Conservation (phyloP, 2,888 invertebrate genomes). For the Monochamus alternatus region DNA sequence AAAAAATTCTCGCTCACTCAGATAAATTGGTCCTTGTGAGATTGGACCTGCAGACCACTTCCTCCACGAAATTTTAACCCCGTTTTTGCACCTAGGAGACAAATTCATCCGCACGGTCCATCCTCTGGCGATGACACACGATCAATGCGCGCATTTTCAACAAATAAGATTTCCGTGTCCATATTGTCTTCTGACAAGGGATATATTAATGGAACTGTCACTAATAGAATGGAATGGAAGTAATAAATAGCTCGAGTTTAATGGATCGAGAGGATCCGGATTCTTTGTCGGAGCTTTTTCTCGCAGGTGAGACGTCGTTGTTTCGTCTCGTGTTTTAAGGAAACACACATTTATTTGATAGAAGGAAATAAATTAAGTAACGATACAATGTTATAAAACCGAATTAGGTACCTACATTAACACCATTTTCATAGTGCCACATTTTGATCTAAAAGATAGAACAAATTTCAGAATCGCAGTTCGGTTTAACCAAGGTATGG, state of each 20-base stretch:
- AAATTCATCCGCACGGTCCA: slow-evolving; percentile 23
- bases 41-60: background rate
- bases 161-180: slow-evolving; percentile 34
- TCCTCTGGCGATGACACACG: slow-evolving; percentile 16
- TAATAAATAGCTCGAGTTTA: slow-evolving; percentile 39
- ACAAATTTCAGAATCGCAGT: too few relatives aligned
- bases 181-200: slow-evolving; percentile 48
- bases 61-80: background rate
- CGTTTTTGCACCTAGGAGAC: slow-evolving; percentile 16
- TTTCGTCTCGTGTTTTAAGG: background rate
- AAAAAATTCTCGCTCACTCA: too few relatives aligned
- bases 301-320: background rate
- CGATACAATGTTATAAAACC: too few relatives aligned
- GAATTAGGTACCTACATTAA: too few relatives aligned
- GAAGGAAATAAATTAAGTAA: too few relatives aligned
- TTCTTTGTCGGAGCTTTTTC: slow-evolving; percentile 28
- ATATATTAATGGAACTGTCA: slow-evolving; percentile 52
- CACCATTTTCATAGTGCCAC: too few relatives aligned
- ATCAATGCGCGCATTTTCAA: slow-evolving; percentile 20
- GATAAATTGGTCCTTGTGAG: too few relatives aligned
- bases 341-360: too few relatives aligned
- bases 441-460: too few relatives aligned
- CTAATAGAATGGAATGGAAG: slow-evolving; percentile 45
- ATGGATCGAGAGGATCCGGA: slow-evolving; percentile 38
- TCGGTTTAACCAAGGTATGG: too few relatives aligned